A percentile compares a stretch with the other conserved stretches of the same genome.
Evolutionary conservation across 2,888 invertebrate genomes (phyloP).

Genomic region (Coecobrya sp.): DNA sequence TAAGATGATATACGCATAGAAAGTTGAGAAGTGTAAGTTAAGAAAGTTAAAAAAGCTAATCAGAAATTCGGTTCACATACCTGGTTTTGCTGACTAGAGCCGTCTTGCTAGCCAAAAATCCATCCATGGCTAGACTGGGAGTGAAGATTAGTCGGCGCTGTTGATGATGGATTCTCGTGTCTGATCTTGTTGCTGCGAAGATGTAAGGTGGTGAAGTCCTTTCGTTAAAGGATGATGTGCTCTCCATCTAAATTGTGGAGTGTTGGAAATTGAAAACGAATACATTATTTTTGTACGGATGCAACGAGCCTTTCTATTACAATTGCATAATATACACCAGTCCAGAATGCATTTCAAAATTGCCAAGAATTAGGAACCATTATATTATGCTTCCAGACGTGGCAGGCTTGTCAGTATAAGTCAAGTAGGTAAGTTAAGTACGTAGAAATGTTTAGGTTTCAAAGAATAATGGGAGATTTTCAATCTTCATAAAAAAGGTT

Average conservation of each 20-base stretch:
- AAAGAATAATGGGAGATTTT: neutral
- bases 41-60: slow-evolving; percentile 57
- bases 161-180: slow-evolving; percentile 81
- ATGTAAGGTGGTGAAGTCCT: slow-evolving; percentile 85
- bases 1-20: neutral
- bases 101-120: slow-evolving; percentile 76
- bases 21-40: neutral
- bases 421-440: neutral
- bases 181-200: slow-evolving; percentile 80
- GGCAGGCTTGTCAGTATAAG: too few relatives aligned
- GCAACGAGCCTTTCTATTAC: neutral
- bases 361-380: neutral
- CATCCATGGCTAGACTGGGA: slow-evolving; percentile 58
- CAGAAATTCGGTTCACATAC: slow-evolving; percentile 83
- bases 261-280: slow-evolving; percentile 32
- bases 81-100: slow-evolving; percentile 84
- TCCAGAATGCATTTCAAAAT: neutral
- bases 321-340: neutral
- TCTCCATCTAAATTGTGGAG: slow-evolving; percentile 85
- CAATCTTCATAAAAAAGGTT: slow-evolving; percentile 11
- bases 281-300: neutral
- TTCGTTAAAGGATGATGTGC: slow-evolving; percentile 83
- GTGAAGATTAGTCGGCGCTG: slow-evolving; percentile 70
- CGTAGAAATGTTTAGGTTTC: neutral
- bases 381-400: too few relatives aligned